phyloP scores from a whole-genome alignment of 2,113 vertebrate species.

The Hassar affinis region DNA sequence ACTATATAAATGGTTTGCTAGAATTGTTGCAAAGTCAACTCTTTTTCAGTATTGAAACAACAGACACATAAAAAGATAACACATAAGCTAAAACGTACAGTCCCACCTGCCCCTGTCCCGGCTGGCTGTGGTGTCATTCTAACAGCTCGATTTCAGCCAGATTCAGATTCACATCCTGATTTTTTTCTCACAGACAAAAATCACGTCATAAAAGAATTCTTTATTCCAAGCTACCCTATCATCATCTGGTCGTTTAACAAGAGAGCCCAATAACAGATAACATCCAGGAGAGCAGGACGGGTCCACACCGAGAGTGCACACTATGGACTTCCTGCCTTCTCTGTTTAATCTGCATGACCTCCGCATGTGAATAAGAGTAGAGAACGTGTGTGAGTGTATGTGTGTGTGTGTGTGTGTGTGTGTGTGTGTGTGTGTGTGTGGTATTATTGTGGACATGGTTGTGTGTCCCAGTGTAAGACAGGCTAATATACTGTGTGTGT shows the following conservation, averaged over 20 bases:
- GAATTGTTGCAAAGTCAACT: background rate
- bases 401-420: background rate
- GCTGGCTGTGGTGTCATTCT: background rate
- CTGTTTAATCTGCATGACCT: slow-evolving; percentile 12
- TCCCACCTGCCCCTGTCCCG: too few species aligned
- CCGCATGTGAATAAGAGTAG: background rate
- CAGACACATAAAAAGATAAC: background rate
- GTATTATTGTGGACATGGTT: background rate
- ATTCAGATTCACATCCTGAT: background rate
- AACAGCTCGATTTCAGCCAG: background rate
- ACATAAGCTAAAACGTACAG: background rate
- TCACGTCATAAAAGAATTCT: background rate
- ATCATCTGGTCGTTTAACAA: too few species aligned
- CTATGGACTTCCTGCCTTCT: slow-evolving; percentile 22
- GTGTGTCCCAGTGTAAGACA: background rate
- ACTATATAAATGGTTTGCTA: background rate
- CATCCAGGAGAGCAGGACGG: slow-evolving; percentile 35
- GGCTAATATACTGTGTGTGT: slow-evolving; percentile 10
- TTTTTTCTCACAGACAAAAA: background rate
- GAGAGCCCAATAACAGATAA: slow-evolving; percentile 41
- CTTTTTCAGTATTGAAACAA: background rate
- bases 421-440: slow-evolving; percentile 11
- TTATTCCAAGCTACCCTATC: too few species aligned
- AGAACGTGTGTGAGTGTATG: too few species aligned
- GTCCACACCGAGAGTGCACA: slow-evolving; percentile 15